Percentiles rank a stretch among this genome's conserved stretches.
Conservation (phyloP, 2,797 vertebrate genomes). For the Atherinosoma microstoma region DNA sequence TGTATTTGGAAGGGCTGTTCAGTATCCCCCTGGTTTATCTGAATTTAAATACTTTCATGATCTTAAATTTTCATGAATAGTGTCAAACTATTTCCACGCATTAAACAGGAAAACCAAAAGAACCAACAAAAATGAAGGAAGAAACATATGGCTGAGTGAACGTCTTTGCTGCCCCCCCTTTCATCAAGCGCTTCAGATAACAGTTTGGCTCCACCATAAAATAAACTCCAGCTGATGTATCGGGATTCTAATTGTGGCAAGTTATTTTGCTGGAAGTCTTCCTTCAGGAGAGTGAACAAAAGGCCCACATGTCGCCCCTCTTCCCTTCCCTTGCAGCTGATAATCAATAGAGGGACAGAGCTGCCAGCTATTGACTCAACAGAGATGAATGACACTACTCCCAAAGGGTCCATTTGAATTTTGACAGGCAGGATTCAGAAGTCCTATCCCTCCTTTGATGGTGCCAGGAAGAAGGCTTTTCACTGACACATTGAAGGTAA, state of each 20-base stretch:
- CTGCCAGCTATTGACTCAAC: conserved; percentile 80
- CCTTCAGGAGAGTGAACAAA: conserved; percentile 75
- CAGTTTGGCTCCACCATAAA: conserved; percentile 56
- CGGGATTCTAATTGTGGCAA: conserved; percentile 78
- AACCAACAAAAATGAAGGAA: conserved; percentile 34
- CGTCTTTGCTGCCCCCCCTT: conserved; percentile 36
- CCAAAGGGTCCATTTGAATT: conserved; percentile 76
- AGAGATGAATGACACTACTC: conserved; percentile 79
- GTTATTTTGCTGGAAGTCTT: conserved; percentile 66
- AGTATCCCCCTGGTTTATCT: background rate
- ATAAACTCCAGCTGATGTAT: conserved; percentile 77
- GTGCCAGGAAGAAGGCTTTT: conserved; percentile 67
- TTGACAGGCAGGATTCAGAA: conserved; percentile 77
- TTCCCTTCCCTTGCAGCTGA: conserved; percentile 68
- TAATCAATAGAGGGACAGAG: conserved; percentile 78
- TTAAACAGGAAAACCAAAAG: background rate
- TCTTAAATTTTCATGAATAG: background rate
- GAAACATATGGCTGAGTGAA: conserved; percentile 15
- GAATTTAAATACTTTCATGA: background rate
- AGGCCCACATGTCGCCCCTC: conserved; percentile 63
- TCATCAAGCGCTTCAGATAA: conserved; percentile 49
- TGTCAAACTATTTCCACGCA: background rate
- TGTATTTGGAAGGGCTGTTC: conserved; percentile 24
- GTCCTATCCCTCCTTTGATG: conserved; percentile 67
- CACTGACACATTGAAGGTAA: conserved; percentile 62